Base-by-base conservation (phyloP, 2,113 vertebrate genomes). In the Coreoperca whiteheadi region DNA sequence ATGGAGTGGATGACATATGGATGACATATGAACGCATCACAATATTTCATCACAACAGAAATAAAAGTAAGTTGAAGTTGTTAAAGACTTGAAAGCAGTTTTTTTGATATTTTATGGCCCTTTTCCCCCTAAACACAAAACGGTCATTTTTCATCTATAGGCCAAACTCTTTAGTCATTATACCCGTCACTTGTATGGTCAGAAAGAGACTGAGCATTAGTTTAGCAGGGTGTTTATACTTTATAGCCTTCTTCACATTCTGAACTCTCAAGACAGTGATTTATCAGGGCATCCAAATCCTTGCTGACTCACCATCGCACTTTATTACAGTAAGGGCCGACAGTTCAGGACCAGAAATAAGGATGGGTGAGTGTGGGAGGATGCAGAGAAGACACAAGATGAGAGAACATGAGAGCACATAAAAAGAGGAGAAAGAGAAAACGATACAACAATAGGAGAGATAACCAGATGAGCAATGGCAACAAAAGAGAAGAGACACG, bases 281-380 rank as follows among this genome's bases (percentile, higher is more conserved):
- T 79, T 83, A 89, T 77, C 61, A 12, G 66, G 41, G 41, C 53
- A 64, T 66, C 81, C 60, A 48, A 77, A 87, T 70, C 73, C n/a
- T 80, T 86, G 89, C 88, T 84, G 88, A 90, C 73, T 91, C 88
- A 89, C 73, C 74, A 77, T 2, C 41, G 66, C 46, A 60, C 46
- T 68, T 84, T 83, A 87, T 87, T 68, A 81, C 67, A 39, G 66
- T 30, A 67, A 81, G 50, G 21, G 8, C 3, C 1, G n/a, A 41
- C 74, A 46, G 74, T 79, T 91, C 67, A 59, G 43, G n/a, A 67
- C 20, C n/a, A 74, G 75, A 68, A 70, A 67, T n/a, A 60, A 74
- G 83, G 68, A 84, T n/a, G 14, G 43, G 68, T n/a, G 76, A 60
- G 50, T 4, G 57, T 65, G 66, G 46, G 82, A 25, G 54, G 68